Evolutionary conservation across 2,797 vertebrate genomes (phyloP), one percentile per base, ranked within the genome.

Genomic region (Synaphobranchus kaupii): DNA sequence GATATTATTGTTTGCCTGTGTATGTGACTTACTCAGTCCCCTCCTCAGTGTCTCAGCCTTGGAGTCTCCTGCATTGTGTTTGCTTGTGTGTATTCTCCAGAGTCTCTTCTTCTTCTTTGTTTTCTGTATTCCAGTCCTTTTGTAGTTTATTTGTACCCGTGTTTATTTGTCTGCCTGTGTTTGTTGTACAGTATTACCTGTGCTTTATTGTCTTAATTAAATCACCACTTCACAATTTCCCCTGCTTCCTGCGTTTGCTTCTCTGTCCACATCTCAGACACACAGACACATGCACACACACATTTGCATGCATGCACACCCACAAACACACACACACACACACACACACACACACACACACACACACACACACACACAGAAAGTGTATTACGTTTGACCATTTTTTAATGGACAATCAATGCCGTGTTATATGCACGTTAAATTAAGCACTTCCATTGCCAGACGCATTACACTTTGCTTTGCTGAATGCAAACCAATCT

Each of bases 361-460:
- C 31, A 4, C 31, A 13, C 31, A 15, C 13, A 39, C 31, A 15
- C 68, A 39, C 71, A 34, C 71, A 39, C 31, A 34, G 6, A 13
- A 71, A 31, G 9, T 34, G 12, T 71, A 34, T 34, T 31, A 1
- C 15, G 15, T 17, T 17, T 15, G 13, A 17, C 13, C 13, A 17
- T 60, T 17, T 39, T 17, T 76, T 76, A 9, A 76, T 17, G 34
- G 71, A 76, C 12, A 76, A 76, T 76, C 10, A 76, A 76, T 76
- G 34, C 34, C 34, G 13, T 39, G 17, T 17, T 1, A 34, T 76
- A 39, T 22, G 17, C 34, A 39, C 31, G 44, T 47, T 7, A 12
- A 44, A 15, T 86, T 68, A 88, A 82, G 76, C 0, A 34, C 31
- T 86, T 87, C 85, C 84, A 60, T 88, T n/a, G 9, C 63, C 63